Percentiles rank a stretch among this genome's conserved stretches.
Evolutionary conservation across 1,140 invertebrate species (phyloP).

Genomic region (Berghia stephanieae): DNA sequence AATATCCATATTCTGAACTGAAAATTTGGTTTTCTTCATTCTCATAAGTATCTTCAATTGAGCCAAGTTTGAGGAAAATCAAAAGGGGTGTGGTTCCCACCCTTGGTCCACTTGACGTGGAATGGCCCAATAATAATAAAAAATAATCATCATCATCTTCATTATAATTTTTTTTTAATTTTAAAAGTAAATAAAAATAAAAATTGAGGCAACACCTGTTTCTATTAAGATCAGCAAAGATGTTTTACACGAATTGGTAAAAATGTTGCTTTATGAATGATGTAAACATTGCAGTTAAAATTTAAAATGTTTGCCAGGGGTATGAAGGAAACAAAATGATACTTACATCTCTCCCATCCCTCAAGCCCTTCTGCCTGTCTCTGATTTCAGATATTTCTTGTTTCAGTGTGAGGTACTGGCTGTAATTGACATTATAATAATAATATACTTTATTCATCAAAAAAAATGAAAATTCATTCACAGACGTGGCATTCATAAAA

Average conservation of each 20-base stretch:
- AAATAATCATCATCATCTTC: no score
- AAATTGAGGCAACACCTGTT: neutral
- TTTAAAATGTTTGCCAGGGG: neutral
- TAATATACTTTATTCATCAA: no score
- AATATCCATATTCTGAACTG: no score
- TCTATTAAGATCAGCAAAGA: neutral
- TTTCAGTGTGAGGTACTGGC: slow-evolving; percentile 52
- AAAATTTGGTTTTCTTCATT: no score
- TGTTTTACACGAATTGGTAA: neutral
- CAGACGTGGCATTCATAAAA: no score
- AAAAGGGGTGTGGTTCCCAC: no score
- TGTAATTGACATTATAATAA: slow-evolving; percentile 37
- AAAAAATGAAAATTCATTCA: no score
- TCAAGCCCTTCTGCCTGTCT: slow-evolving; percentile 49
- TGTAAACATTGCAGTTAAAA: neutral
- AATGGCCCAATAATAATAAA: no score
- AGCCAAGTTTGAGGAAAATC: no score
- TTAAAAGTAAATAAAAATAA: neutral
- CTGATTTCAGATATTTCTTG: slow-evolving; percentile 57
- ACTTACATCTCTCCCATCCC: slow-evolving; percentile 61
- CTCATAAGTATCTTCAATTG: no score
- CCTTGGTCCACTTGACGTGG: no score
- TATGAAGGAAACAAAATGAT: neutral
- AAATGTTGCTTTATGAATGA: neutral
- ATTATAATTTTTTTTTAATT: no score